These are phyloP conservation scores for Brachirus orientalis DNA, from an alignment of 2,113 vertebrate genomes.

Conservation along the genomic window DNA sequence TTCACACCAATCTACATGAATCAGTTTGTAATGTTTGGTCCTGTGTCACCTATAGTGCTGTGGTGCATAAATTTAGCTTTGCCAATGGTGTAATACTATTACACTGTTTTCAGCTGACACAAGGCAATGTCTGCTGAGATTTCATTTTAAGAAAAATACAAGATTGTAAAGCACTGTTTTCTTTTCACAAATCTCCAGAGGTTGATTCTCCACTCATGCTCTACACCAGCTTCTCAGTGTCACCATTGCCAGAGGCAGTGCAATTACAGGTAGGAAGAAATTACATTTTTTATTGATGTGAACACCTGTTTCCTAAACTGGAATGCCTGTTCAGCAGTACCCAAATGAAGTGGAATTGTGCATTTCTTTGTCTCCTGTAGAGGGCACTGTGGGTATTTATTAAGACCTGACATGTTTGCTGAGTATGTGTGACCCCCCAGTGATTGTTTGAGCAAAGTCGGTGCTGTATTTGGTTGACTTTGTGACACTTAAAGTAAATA, in stretches of 20 bases:
- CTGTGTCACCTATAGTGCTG: no score
- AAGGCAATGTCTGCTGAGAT: neutral
- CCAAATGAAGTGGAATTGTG: constrained; percentile 17
- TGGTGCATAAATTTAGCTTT: no score
- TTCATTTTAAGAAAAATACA: neutral
- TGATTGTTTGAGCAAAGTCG: constrained; percentile 71
- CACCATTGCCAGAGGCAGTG: neutral
- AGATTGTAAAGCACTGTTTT: no score
- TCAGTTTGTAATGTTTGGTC: neutral
- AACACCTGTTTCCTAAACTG: constrained; percentile 39
- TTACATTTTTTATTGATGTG: constrained; percentile 37
- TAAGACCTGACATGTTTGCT: constrained; percentile 11
- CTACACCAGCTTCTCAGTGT: neutral
- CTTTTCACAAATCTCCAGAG: constrained; percentile 12
- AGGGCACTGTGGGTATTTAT: constrained; percentile 77
- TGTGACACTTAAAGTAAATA: constrained; percentile 63
- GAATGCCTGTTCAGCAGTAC: constrained; percentile 8
- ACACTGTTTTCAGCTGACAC: neutral
- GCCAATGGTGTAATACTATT: no score
- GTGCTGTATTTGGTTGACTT: constrained; percentile 72
- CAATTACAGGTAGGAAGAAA: constrained; percentile 32
- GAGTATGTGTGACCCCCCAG: constrained; percentile 28
- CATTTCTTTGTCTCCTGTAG: constrained; percentile 63
- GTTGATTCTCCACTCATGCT: neutral
- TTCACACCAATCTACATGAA: neutral